A percentile compares a stretch with the other conserved stretches of the same genome.
phyloP scores from a whole-genome alignment of 1,140 invertebrate genomes.

The Plectrocnemia conspersa region DNA sequence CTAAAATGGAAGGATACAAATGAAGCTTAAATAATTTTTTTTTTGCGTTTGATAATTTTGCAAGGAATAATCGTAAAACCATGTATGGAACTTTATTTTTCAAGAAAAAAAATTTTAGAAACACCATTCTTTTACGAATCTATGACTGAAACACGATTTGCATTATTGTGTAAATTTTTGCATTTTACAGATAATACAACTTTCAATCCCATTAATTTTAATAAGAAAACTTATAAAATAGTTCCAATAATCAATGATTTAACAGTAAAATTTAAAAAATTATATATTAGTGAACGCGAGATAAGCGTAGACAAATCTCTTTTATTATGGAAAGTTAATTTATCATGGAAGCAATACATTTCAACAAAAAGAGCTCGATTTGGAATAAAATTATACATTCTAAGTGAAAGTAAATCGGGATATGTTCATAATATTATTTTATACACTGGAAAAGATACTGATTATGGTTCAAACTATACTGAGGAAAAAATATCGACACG shows the following conservation, averaged over 20 bases:
- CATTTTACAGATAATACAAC: slow-evolving; percentile 12
- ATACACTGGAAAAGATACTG: no score
- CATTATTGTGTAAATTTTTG: no score
- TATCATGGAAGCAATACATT: slow-evolving; percentile 27
- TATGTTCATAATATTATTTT: no score
- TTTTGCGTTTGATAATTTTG: slow-evolving; percentile 18
- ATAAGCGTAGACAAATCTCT: slow-evolving; percentile 15
- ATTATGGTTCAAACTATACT: no score
- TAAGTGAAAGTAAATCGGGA: no score
- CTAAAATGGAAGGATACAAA: no score
- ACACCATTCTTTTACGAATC: slow-evolving; percentile 16
- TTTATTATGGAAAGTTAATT: slow-evolving; percentile 24
- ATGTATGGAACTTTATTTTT: background rate
- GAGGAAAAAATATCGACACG: no score
- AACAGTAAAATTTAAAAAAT: slow-evolving; percentile 12
- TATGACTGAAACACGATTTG: slow-evolving; percentile 26
- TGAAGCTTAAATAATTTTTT: slow-evolving; percentile 20
- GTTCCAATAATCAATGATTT: slow-evolving; percentile 15
- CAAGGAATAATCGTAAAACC: slow-evolving; percentile 23
- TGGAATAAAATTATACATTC: slow-evolving; percentile 21
- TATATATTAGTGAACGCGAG: slow-evolving; percentile 11
- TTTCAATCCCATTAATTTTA: slow-evolving; percentile 9
- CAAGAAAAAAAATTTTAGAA: slow-evolving; percentile 8
- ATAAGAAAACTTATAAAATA: slow-evolving; percentile 15
- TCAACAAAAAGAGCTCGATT: slow-evolving; percentile 25